A percentile compares a stretch with the other conserved stretches of the same genome.
Conservation (phyloP, 1,140 invertebrate genomes). For the Hypothenemus hampei region DNA sequence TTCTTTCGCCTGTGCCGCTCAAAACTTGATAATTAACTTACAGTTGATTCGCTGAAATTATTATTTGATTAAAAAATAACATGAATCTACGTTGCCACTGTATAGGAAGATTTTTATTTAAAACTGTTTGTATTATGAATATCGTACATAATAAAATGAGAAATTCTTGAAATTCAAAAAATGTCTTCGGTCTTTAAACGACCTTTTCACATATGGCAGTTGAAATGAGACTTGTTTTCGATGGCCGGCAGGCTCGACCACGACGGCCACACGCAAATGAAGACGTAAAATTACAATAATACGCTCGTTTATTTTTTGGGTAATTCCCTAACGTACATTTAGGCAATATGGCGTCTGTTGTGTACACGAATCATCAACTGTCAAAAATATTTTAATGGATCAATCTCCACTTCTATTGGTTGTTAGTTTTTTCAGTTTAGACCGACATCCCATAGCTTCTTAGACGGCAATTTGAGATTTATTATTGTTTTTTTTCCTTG, state of each 20-base stretch:
- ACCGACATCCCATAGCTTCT: too few species aligned
- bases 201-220: background rate
- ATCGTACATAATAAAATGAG: background rate
- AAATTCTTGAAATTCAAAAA: background rate
- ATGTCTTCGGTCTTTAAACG: background rate
- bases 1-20: constrained; percentile 6
- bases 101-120: background rate
- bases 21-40: constrained; percentile 3
- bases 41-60: background rate
- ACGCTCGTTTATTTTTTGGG: constrained; percentile 23
- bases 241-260: background rate
- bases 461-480: too few species aligned
- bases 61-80: background rate
- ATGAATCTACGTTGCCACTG: background rate
- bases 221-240: constrained; percentile 3
- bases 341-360: constrained; percentile 4
- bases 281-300: constrained; percentile 31
- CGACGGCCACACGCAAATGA: constrained; percentile 27
- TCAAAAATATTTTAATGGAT: too few species aligned
- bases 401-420: too few species aligned
- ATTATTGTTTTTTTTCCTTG: too few species aligned
- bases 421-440: too few species aligned
- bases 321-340: constrained; percentile 12
- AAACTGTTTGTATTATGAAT: background rate
- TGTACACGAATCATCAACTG: background rate